Conservation (phyloP, 2,113 vertebrate genomes). For the Nothocercus julius region DNA sequence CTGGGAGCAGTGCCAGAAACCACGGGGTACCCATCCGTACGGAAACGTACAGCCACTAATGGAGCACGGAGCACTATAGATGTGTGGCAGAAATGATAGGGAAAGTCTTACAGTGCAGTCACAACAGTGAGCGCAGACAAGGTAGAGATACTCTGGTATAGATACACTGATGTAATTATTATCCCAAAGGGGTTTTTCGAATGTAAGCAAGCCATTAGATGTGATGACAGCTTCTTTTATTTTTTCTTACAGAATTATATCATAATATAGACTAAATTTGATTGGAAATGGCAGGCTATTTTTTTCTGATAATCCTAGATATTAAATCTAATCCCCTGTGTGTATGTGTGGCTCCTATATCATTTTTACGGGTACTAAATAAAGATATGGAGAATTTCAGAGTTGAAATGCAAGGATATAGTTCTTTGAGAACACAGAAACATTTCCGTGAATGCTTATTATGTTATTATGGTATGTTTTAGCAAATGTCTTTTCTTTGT, state of each 20-base stretch:
- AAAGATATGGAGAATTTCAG: not conserved
- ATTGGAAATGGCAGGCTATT: conserved; percentile 47
- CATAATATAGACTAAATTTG: conserved; percentile 35
- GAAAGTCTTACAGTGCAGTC: not conserved
- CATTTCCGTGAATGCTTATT: not conserved
- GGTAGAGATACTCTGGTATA: not conserved
- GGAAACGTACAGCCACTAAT: conserved; percentile 47
- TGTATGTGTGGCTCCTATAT: not conserved
- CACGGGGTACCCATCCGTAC: not conserved
- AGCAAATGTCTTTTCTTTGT: not conserved
- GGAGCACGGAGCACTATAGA: not conserved
- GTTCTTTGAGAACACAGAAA: not conserved
- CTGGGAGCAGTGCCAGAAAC: not conserved
- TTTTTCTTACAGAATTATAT: conserved; percentile 50
- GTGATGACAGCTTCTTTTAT: conserved; percentile 48
- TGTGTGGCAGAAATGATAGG: conserved; percentile 31
- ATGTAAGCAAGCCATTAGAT: conserved; percentile 48
- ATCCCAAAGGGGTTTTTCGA: conserved; percentile 44
- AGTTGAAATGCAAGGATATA: not conserved
- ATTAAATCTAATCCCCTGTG: not conserved
- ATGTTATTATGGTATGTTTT: not conserved
- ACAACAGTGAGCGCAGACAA: not conserved
- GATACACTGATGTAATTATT: conserved; percentile 49
- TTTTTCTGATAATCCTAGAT: conserved; percentile 26
- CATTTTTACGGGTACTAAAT: not conserved